Evolutionary conservation across 2,113 vertebrate genomes (phyloP), one percentile per base, ranked within the genome.

Genomic region (Danionella cerebrum): DNA sequence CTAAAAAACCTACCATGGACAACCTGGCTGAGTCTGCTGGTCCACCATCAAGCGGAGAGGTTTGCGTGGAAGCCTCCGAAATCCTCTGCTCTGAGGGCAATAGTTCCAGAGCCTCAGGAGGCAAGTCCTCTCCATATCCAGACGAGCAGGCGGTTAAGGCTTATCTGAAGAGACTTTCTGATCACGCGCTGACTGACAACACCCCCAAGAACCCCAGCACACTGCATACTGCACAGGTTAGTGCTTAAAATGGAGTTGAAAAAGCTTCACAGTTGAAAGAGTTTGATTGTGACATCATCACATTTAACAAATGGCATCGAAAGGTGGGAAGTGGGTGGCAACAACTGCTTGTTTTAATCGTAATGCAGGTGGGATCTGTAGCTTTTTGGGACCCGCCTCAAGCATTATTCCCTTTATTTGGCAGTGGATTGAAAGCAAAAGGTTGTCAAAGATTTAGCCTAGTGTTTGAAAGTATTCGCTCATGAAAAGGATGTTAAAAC

Each of bases 141-240:
- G 84, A 92, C 2, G 90, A 90, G 81, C 87, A 89, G 71, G 89
- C 87, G 0, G 84, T 89, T 13, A 90, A 88, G 69, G 93, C 92
- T 1, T 89, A 88, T 21, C 68, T 90, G 72, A 83, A 80, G 65
- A 84, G 81, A 38, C 84, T 91, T 64, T 85, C 91, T 0, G 89
- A 90, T 74, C 78, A 47, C 29, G 72, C 85, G 0, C 53, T 85
- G 35, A 75, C 62, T 57, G 87, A 91, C 65, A 83, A 73, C 39
- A 38, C 68, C 0, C 72, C 79, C 6, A 87, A 86, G 50, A 35
- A 54, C 19, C 25, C 83, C 3, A 57, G 68, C 19, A 73, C 79
- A n/a, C 81, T 74, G 60, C 81, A 41, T 27, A 10, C 58, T 47
- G 71, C 80, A 39, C 79, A 85, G 83, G 87, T 90, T 33, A 79